Conservation (phyloP, 2,113 vertebrate species). For the Menura novaehollandiae region DNA sequence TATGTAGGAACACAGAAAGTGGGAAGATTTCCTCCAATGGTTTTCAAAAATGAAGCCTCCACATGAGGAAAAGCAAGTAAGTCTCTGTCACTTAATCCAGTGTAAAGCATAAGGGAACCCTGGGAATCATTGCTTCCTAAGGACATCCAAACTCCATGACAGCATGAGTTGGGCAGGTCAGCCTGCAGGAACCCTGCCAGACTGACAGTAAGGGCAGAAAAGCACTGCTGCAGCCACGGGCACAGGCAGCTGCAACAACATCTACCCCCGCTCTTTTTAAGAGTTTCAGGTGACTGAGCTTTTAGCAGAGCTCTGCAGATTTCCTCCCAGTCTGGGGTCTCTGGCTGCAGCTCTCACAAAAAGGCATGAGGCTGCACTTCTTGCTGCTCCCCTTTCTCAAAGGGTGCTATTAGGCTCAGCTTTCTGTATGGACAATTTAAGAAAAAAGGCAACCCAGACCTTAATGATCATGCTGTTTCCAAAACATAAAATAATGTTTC, state of each 20-base stretch:
- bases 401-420: background rate
- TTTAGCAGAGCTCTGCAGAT: background rate
- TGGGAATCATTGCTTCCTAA: background rate
- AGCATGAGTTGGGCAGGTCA: background rate
- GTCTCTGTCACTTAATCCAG: background rate
- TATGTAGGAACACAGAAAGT: background rate
- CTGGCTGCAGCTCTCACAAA: background rate
- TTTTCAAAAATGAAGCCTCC: background rate
- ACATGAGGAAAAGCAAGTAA: background rate
- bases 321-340: background rate
- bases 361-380: background rate
- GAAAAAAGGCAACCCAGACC: background rate
- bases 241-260: background rate
- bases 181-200: background rate
- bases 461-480: background rate
- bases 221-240: background rate
- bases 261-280: background rate
- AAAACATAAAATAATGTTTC: background rate
- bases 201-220: background rate
- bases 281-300: conserved; percentile 22
- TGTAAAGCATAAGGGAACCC: background rate
- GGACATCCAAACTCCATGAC: background rate
- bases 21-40: background rate
- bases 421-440: background rate
- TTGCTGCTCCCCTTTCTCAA: background rate